phyloP scores from a whole-genome alignment of 2,797 vertebrate species.

The Bradypodion pumilum region DNA sequence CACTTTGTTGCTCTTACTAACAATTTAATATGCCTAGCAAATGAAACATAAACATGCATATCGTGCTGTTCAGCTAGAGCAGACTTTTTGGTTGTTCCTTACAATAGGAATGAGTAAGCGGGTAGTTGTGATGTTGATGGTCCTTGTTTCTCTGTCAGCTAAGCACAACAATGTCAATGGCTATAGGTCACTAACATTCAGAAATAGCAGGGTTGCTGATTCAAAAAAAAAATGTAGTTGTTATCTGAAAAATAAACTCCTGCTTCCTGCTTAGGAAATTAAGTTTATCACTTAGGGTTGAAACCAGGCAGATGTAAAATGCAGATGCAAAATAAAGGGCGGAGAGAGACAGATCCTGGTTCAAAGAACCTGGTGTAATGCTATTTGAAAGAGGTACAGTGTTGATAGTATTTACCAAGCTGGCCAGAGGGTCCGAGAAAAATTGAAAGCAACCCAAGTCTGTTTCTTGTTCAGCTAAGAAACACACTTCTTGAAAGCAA shows the following conservation, averaged over 20 bases:
- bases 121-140: slow-evolving; percentile 47
- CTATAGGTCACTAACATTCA: slow-evolving; percentile 60
- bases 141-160: slow-evolving; percentile 47
- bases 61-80: slow-evolving; percentile 57
- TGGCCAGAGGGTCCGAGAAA: slow-evolving; percentile 16
- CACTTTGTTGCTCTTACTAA: background rate
- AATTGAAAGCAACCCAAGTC: background rate
- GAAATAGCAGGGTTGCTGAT: slow-evolving; percentile 66
- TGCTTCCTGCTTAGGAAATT: slow-evolving; percentile 39
- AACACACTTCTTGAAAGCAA: background rate
- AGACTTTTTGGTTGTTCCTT: slow-evolving; percentile 47
- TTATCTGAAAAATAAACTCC: slow-evolving; percentile 54
- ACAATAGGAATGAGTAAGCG: background rate
- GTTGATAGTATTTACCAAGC: slow-evolving; percentile 37
- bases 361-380: slow-evolving; percentile 15
- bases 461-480: background rate
- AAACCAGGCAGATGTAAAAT: slow-evolving; percentile 24
- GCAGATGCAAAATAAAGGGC: slow-evolving; percentile 34
- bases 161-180: slow-evolving; percentile 54
- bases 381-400: slow-evolving; percentile 26
- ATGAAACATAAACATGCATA: background rate
- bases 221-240: slow-evolving; percentile 56
- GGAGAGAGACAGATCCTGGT: slow-evolving; percentile 3
- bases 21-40: background rate
- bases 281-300: slow-evolving; percentile 20